Conservation (phyloP, 2,888 invertebrate species). For the Atethmia centrago region DNA sequence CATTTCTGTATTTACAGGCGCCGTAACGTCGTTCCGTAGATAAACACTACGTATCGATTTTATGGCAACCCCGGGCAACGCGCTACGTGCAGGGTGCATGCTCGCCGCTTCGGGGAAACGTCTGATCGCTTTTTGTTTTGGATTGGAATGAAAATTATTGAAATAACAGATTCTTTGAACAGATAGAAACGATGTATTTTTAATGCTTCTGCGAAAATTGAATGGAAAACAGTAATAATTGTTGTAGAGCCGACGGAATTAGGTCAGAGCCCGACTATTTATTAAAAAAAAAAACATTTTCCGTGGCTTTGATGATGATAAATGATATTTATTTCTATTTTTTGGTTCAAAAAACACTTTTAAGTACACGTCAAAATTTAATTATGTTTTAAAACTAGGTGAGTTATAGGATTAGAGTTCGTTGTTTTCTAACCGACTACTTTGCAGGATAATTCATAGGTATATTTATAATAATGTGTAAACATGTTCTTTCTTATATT, state of each 20-base stretch:
- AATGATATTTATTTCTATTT: too few relatives aligned
- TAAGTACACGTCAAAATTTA: too few relatives aligned
- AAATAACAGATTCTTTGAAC: conserved; percentile 51
- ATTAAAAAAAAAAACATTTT: neutral
- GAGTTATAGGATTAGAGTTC: too few relatives aligned
- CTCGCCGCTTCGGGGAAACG: conserved; percentile 49
- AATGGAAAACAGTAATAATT: conserved; percentile 5
- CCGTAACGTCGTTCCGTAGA: conserved; percentile 61
- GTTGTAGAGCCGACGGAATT: conserved; percentile 12
- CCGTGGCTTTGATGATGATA: neutral
- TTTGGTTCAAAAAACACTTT: too few relatives aligned
- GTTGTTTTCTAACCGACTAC: too few relatives aligned
- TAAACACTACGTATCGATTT: conserved; percentile 67
- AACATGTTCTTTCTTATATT: neutral
- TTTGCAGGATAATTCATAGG: too few relatives aligned
- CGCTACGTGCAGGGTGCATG: conserved; percentile 56
- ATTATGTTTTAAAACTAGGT: too few relatives aligned
- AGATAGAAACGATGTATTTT: conserved; percentile 26
- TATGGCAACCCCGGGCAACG: conserved; percentile 50
- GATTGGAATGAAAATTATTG: conserved; percentile 46
- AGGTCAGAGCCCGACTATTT: conserved; percentile 2
- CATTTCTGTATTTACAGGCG: conserved; percentile 58
- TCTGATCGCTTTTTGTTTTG: conserved; percentile 34
- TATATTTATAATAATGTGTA: neutral
- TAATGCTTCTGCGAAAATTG: conserved; percentile 34